These are phyloP conservation scores for Pantherophis guttatus DNA, from an alignment of 2,113 vertebrate species.

Conservation along the genomic window DNA sequence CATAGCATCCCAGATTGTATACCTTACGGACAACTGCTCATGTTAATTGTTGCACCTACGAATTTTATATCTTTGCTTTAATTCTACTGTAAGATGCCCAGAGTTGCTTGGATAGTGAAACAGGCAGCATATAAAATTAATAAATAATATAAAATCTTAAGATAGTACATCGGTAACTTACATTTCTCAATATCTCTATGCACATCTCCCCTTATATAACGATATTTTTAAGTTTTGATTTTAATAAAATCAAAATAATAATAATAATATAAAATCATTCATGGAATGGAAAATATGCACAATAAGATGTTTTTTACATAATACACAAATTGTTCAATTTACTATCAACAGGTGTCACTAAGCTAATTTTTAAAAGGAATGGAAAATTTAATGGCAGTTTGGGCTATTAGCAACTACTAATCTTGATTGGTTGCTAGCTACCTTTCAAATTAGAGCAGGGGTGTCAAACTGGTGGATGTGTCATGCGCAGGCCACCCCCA, in stretches of 20 bases:
- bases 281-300: background rate
- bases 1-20: background rate
- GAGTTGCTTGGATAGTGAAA: no score
- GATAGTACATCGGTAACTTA: no score
- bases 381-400: background rate
- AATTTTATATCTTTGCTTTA: background rate
- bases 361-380: background rate
- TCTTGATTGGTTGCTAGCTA: background rate
- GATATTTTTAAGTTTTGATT: no score
- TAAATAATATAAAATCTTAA: background rate
- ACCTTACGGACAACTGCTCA: background rate
- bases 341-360: background rate
- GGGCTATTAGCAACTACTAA: background rate
- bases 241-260: no score
- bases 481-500: no score
- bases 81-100: no score
- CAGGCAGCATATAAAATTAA: no score
- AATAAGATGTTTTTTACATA: background rate
- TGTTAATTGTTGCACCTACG: background rate
- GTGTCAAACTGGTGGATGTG: no score
- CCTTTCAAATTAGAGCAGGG: background rate
- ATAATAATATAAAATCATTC: background rate
- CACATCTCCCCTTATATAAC: no score
- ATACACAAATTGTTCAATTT: background rate
- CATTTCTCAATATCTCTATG: no score